phyloP scores from a whole-genome alignment of 2,888 invertebrate species.

The Leptura quadrifasciata region DNA sequence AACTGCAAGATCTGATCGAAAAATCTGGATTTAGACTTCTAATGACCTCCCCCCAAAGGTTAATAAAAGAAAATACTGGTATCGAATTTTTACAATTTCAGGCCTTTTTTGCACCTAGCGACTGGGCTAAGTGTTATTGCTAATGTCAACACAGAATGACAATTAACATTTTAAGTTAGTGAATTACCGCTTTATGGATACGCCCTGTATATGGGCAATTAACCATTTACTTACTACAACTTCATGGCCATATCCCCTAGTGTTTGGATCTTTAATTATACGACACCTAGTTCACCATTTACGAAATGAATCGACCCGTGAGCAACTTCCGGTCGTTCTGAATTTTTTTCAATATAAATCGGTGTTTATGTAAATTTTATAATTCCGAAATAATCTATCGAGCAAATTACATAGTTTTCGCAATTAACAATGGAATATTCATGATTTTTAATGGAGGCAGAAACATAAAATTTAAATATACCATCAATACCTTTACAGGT shows the following conservation, averaged over 20 bases:
- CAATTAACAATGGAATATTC: slow-evolving; percentile 57
- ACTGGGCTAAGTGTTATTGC: too few species aligned
- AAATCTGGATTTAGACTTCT: too few species aligned
- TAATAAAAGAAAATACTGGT: too few species aligned
- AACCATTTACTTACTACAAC: neutral
- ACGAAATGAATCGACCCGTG: slow-evolving; percentile 39
- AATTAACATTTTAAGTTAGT: too few species aligned
- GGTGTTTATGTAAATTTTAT: slow-evolving; percentile 51
- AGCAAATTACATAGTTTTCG: slow-evolving; percentile 55
- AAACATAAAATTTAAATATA: slow-evolving; percentile 55
- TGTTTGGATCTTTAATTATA: neutral
- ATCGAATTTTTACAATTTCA: too few species aligned
- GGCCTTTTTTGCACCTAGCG: too few species aligned
- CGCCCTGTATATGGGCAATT: neutral
- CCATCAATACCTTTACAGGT: slow-evolving; percentile 44
- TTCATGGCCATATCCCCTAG: neutral
- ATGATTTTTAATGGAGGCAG: slow-evolving; percentile 55
- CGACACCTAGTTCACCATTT: slow-evolving; percentile 27
- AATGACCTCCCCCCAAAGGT: too few species aligned
- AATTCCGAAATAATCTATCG: slow-evolving; percentile 55
- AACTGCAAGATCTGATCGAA: too few species aligned
- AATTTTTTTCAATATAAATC: slow-evolving; percentile 53
- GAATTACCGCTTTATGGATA: too few species aligned
- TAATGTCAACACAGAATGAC: too few species aligned
- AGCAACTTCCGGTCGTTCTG: slow-evolving; percentile 49